Percentiles rank a stretch among this genome's conserved stretches.
phyloP scores from a whole-genome alignment of 1,140 invertebrate species.

The Temnothorax nylanderi region DNA sequence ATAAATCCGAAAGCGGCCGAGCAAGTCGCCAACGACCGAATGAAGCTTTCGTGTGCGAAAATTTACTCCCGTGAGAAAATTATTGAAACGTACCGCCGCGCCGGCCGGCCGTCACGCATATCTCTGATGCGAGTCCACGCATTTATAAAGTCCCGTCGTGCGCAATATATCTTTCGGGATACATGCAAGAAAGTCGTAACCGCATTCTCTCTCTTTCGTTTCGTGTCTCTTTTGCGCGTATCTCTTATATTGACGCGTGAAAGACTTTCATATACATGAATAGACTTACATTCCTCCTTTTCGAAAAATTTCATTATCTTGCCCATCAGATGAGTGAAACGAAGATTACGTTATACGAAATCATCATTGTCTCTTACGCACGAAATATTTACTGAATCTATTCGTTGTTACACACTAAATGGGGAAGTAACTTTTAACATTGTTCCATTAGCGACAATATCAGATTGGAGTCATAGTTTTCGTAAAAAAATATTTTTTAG shows the following conservation, averaged over 20 bases:
- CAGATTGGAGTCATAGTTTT: not conserved
- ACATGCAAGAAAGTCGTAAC: slow-evolving; percentile 39
- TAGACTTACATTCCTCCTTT: not conserved
- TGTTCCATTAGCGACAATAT: not conserved
- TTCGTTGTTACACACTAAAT: not conserved
- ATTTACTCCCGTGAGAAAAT: slow-evolving; percentile 50
- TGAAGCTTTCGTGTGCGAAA: slow-evolving; percentile 29
- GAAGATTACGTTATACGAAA: not conserved
- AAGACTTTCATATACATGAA: not conserved
- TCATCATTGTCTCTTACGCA: not conserved
- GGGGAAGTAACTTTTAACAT: not conserved
- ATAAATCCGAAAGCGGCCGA: slow-evolving; percentile 7
- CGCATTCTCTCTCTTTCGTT: not conserved
- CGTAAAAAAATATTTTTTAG: slow-evolving; percentile 6
- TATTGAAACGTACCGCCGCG: slow-evolving; percentile 24
- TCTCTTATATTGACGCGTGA: not conserved
- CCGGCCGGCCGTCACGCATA: slow-evolving; percentile 32
- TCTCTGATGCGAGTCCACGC: not conserved
- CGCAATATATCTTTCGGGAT: slow-evolving; percentile 30
- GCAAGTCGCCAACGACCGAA: slow-evolving; percentile 3
- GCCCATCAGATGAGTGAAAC: too few relatives aligned
- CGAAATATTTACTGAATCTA: not conserved
- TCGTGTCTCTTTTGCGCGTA: not conserved
- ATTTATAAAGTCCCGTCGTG: slow-evolving; percentile 7
- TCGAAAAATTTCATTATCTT: slow-evolving; percentile 3